Conservation (phyloP, 2,113 vertebrate genomes). For the Phaetusa simplex region DNA sequence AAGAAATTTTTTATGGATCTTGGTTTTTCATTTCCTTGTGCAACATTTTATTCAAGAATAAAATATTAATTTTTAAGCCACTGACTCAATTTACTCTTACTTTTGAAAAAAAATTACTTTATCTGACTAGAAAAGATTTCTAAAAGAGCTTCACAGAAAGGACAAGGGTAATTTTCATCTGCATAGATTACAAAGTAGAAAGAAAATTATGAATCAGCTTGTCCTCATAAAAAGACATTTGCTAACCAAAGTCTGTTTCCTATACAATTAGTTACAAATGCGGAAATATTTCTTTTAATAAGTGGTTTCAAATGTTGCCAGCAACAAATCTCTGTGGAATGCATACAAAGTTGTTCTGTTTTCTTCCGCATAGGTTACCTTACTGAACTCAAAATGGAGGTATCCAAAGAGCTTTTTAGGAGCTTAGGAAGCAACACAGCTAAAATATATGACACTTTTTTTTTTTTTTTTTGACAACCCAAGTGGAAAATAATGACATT, state of each 20-base stretch:
- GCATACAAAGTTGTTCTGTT: neutral
- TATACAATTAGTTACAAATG: neutral
- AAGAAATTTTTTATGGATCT: neutral
- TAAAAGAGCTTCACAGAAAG: neutral
- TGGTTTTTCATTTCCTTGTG: neutral
- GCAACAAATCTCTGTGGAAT: neutral
- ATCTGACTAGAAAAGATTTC: neutral
- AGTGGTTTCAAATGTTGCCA: neutral
- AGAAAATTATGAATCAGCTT: slow-evolving; percentile 27
- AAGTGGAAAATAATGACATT: neutral
- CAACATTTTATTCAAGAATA: neutral
- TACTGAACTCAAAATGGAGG: neutral
- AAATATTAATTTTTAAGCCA: neutral
- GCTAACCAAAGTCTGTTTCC: neutral
- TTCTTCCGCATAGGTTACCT: neutral
- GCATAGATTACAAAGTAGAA: slow-evolving; percentile 1
- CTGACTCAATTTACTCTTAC: neutral
- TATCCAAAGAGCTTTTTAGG: neutral
- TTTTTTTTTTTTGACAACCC: neutral
- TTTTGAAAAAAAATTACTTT: neutral
- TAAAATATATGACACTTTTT: neutral
- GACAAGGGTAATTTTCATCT: neutral
- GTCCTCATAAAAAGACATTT: neutral
- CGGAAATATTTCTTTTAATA: neutral
- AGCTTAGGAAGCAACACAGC: neutral